Evolutionary conservation across 2,888 invertebrate species (phyloP).

Genomic region (Lycia hirtaria): DNA sequence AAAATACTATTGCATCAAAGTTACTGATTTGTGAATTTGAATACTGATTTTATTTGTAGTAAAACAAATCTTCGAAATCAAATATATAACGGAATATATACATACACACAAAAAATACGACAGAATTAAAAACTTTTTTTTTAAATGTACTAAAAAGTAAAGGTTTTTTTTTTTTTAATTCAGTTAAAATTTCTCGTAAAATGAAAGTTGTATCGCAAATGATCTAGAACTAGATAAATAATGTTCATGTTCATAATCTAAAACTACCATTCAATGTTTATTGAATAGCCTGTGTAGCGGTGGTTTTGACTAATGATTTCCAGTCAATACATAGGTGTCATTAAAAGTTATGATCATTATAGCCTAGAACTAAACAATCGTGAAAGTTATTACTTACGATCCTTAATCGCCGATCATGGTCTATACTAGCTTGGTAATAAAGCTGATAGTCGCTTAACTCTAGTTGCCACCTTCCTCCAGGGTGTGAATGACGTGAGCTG

Average conservation of each 20-base stretch:
- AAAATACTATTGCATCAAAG: too few species aligned
- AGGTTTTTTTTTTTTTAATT: too few species aligned
- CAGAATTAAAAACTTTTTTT: too few species aligned
- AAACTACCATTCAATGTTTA: conserved; percentile 19
- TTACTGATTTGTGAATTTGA: too few species aligned
- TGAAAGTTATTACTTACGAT: conserved; percentile 50
- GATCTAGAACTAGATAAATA: neutral
- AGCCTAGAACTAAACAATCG: conserved; percentile 52
- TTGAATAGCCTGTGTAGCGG: conserved; percentile 26
- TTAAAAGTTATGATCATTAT: conserved; percentile 43
- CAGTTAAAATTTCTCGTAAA: neutral
- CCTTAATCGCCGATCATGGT: conserved; percentile 25
- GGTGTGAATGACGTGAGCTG: conserved; percentile 49
- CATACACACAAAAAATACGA: too few species aligned
- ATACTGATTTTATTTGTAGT: too few species aligned
- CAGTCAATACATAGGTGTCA: conserved; percentile 42
- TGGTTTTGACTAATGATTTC: conserved; percentile 38
- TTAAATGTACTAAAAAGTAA: too few species aligned
- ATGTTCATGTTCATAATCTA: neutral
- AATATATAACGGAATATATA: too few species aligned
- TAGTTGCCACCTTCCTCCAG: conserved; percentile 33
- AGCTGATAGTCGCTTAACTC: conserved; percentile 2
- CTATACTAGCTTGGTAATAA: conserved; percentile 14
- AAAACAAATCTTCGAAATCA: too few species aligned
- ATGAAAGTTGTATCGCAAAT: conserved; percentile 2